A percentile compares a stretch with the other conserved stretches of the same genome.
These are phyloP conservation scores for Callinectes sapidus DNA, from an alignment of 2,888 invertebrate species.

Conservation along the genomic window DNA sequence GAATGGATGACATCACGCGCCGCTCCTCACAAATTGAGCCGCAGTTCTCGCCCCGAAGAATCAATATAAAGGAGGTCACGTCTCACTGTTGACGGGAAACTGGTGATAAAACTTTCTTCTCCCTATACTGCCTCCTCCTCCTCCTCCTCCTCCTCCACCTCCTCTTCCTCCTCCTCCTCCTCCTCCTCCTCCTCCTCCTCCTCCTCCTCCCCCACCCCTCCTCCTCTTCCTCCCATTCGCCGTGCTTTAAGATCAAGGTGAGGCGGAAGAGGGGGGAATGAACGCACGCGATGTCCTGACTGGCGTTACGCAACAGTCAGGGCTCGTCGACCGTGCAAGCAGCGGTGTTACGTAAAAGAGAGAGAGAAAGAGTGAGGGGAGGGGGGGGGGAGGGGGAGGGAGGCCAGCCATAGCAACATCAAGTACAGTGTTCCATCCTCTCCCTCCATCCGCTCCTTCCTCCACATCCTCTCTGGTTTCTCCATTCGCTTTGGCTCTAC, in stretches of 20 bases:
- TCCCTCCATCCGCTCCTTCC: neutral
- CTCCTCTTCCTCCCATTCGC: neutral
- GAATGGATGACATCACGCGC: neutral
- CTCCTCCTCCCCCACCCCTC: slow-evolving; percentile 2
- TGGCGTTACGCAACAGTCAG: neutral
- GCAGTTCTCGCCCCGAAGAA: neutral
- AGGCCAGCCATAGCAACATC: slow-evolving; percentile 3
- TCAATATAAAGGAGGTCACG: slow-evolving; percentile 31
- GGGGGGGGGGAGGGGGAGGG: neutral
- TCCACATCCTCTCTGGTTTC: neutral
- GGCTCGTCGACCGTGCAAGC: slow-evolving; percentile 31
- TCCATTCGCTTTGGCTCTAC: neutral
- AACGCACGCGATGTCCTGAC: slow-evolving; percentile 17
- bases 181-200: slow-evolving; percentile 4
- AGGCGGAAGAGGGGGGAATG: slow-evolving; percentile 33
- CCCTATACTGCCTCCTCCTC: neutral
- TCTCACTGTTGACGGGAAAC: neutral
- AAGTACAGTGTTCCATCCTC: neutral
- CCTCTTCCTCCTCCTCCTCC: neutral
- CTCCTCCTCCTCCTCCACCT: slow-evolving; percentile 4
- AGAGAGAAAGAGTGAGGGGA: neutral
- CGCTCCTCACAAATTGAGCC: neutral
- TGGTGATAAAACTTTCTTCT: neutral
- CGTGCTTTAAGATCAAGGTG: slow-evolving; percentile 18
- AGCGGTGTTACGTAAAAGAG: slow-evolving; percentile 19